A percentile compares a stretch with the other conserved stretches of the same genome.
These are phyloP conservation scores for Rhogogaster chlorosoma DNA, from an alignment of 2,888 invertebrate species.

Conservation along the genomic window DNA sequence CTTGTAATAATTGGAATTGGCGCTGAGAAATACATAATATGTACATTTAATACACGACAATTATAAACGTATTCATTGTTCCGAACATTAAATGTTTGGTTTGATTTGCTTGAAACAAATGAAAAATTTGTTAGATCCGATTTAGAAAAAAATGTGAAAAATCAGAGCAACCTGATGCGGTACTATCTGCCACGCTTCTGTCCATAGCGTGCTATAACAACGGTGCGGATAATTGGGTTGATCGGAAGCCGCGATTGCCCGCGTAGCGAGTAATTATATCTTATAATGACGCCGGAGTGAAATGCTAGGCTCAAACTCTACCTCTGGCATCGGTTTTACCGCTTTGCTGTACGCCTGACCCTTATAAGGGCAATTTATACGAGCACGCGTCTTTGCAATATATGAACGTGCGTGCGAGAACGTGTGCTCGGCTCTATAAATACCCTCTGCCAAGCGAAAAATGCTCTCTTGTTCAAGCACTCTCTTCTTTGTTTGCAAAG, in stretches of 20 bases:
- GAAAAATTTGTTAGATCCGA: neutral
- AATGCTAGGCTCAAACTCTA: slow-evolving; percentile 38
- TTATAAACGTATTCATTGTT: neutral
- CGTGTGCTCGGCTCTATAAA: slow-evolving; percentile 29
- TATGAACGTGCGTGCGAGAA: slow-evolving; percentile 30
- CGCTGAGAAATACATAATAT: neutral
- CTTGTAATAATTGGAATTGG: neutral
- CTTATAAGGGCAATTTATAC: slow-evolving; percentile 48
- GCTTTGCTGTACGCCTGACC: slow-evolving; percentile 29
- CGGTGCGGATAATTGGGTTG: slow-evolving; percentile 42
- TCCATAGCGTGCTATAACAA: slow-evolving; percentile 38
- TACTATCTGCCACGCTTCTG: slow-evolving; percentile 27
- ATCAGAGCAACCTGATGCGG: neutral
- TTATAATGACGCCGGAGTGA: slow-evolving; percentile 41
- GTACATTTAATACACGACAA: neutral
- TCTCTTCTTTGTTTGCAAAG: slow-evolving; percentile 42
- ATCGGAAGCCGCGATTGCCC: slow-evolving; percentile 43
- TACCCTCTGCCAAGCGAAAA: slow-evolving; percentile 39
- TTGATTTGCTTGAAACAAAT: neutral
- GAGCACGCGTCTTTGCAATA: slow-evolving; percentile 37
- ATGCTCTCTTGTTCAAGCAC: slow-evolving; percentile 39
- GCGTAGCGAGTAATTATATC: slow-evolving; percentile 47
- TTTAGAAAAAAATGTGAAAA: neutral
- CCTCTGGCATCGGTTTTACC: slow-evolving; percentile 40
- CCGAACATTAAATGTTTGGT: neutral